Evolutionary conservation across 2,113 vertebrate species (phyloP), one percentile per base, ranked within the genome.

Genomic region (Pavo muticus): DNA sequence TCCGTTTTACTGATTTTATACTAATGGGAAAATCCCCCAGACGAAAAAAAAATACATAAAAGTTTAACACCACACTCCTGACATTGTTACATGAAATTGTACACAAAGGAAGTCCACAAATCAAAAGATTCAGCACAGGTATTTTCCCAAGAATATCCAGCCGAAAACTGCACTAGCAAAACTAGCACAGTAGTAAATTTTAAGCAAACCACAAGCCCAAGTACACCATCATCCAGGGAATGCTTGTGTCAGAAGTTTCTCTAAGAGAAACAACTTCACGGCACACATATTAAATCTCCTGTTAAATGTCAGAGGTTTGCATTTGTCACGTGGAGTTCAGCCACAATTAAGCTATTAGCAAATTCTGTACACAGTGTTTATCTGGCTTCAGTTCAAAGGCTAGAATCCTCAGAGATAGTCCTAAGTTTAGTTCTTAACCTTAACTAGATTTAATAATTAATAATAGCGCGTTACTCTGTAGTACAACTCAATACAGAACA

Each of bases 381-480:
- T 83, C 57, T 54, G 52, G 39, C 82, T 93, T 94, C 91, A 73
- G 70, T 96, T 93, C 59, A 78, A 94, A 95, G 75, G 48, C 65
- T 84, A 82, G 91, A 96, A 94, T 84, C 65, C 90, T 87, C 39
- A 87, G n/a, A 92, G 54, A 93, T n/a, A 59, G 83, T 40, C 11
- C 0, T 39, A 68, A 75, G 25, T 59, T 42, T 73, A 81, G 30
- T 54, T 80, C 47, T 87, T 79, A 88, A 75, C 24, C 37, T n/a
- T 65, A 92, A 88, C 17, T 84, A 73, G 52, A 95, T 84, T 86
- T 82, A 93, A 56, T 63, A 94, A 93, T 75, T 84, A 94, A 70
- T 42, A 68, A 48, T 3, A 71, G 9, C 6, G 3, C 42, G 67
- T 73, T 50, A 65, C 10, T 70, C n/a, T 57, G 19, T 11, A 76